Base-by-base conservation (phyloP, 2,113 vertebrate genomes). In the Lonchura striata region DNA sequence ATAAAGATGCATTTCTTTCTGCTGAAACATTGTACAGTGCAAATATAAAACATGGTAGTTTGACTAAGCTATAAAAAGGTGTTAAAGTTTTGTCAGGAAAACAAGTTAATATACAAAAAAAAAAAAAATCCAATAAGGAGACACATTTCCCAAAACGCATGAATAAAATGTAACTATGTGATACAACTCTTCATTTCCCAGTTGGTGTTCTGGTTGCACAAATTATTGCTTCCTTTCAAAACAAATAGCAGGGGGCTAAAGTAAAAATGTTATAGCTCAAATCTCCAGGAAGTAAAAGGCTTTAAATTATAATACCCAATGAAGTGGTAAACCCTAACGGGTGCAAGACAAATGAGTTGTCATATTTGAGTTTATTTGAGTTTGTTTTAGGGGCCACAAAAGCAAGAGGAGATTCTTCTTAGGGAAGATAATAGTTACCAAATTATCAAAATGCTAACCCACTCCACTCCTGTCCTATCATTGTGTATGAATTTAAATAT, bases 251-350 rank as follows among this genome's bases (percentile, higher is more conserved):
- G 97, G 97, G 97, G 97, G 97, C 95, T 96, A 97, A 97, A 98
- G 97, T 97, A 98, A 98, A 99, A 98, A 98, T 97, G 96, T 97
- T 98, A 98, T 91, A 97, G 96, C 97, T 98, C 98, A 98, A 97
- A 98, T 98, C 98, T 97, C 97, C 96, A 97, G 97, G 98, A 98
- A 98, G 98, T 98, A 98, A 98, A 98, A 98, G 97, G 94, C 97
- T 98, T 98, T 98, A 98, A 98, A 98, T 96, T 98, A 98, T 98
- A 98, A 98, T 94, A 98, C 96, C 98, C 98, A 98, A 98, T 98
- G 98, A 98, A 98, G 98, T 98, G 98, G 98, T 98, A 98, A 98
- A 97, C 97, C 97, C 97, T 98, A 98, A 98, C 92, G 97, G 97
- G 98, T 98, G 95, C 91, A 96, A 97, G 97, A 98, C 98, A 97